Evolutionary conservation across 37 sponge, comb jelly and placozoan genomes (phyloP), one percentile per base, ranked within the genome.

Genomic region (Bolinopsis microptera): DNA sequence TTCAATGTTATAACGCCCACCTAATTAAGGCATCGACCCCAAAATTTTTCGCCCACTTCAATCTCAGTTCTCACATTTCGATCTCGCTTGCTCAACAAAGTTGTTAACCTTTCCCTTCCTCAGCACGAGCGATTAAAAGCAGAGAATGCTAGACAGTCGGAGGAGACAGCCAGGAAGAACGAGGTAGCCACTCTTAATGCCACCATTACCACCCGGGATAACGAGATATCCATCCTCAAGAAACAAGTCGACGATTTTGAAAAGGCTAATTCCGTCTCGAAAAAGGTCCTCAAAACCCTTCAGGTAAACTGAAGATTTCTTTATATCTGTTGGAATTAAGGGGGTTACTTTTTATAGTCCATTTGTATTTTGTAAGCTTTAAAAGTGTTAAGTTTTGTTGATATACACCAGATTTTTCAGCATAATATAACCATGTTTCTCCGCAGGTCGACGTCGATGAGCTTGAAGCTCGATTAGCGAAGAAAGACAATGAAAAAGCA

Each of bases 51-150:
- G 18, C 74, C 74, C 74, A 25, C 74, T 24, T 30, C 83, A 3
- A 36, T 80, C 23, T 35, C 83, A 36, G 38, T 3, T 2, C 61
- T 22, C 3, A 3, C 38, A 2, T 34, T 13, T 8, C 13, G 8
- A 33, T 9, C 1, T 82, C 83, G 8, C 35, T 18, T 36, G 2
- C 83, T 35, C 13, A n/a, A n/a, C n/a, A n/a, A n/a, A n/a, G n/a
- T n/a, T n/a, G n/a, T 35, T 35, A 30, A 33, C 31, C 83, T 3
- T 35, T 82, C 90, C 0, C 48, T 40, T 32, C 80, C 37, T 21
- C 80, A 77, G 80, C 80, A 77, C 80, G 80, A 77, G 80, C 80
- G 80, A 36, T 32, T 77, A 32, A 77, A 77, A 18, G 80, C 80
- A 22, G 80, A 77, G 80, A 77, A 32, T 18, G 80, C 80, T 1